Conservation (phyloP, 2,113 vertebrate genomes). For the Apodemus sylvaticus region DNA sequence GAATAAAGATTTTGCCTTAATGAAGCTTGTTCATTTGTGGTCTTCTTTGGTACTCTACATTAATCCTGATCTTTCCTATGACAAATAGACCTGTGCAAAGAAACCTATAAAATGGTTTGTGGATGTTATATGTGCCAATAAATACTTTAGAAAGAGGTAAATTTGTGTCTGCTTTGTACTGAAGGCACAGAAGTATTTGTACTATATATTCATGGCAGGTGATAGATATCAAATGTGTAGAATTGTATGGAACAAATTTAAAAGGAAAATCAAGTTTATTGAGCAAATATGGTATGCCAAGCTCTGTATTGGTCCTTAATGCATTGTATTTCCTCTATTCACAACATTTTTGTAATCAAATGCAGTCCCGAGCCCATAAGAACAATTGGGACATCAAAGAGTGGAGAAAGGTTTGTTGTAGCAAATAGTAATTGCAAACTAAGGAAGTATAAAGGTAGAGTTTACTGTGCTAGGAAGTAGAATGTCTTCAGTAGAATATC, state of each 20-base stretch:
- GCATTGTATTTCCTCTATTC: background rate
- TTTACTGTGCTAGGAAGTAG: background rate
- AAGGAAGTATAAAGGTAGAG: background rate
- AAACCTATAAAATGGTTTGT: constrained; percentile 58
- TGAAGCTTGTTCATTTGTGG: constrained; percentile 39
- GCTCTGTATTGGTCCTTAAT: background rate
- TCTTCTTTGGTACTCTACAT: constrained; percentile 25
- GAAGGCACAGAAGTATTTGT: constrained; percentile 2
- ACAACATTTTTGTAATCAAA: background rate
- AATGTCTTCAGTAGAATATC: background rate
- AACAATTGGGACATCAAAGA: background rate
- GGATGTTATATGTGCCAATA: constrained; percentile 69
- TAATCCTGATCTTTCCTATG: constrained; percentile 55
- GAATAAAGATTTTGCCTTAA: constrained; percentile 53
- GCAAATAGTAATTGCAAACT: constrained; percentile 20
- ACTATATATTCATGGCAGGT: background rate
- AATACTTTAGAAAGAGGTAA: constrained; percentile 50
- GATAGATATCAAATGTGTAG: background rate
- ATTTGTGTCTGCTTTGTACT: constrained; percentile 30
- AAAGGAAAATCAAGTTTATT: constrained; percentile 20
- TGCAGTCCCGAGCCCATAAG: background rate
- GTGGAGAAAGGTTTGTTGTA: background rate
- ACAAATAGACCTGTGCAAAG: constrained; percentile 66
- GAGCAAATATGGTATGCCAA: background rate
- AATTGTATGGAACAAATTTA: background rate